Evolutionary conservation across 2,797 vertebrate genomes (phyloP).

Genomic region (Micropoecilia bifurca): DNA sequence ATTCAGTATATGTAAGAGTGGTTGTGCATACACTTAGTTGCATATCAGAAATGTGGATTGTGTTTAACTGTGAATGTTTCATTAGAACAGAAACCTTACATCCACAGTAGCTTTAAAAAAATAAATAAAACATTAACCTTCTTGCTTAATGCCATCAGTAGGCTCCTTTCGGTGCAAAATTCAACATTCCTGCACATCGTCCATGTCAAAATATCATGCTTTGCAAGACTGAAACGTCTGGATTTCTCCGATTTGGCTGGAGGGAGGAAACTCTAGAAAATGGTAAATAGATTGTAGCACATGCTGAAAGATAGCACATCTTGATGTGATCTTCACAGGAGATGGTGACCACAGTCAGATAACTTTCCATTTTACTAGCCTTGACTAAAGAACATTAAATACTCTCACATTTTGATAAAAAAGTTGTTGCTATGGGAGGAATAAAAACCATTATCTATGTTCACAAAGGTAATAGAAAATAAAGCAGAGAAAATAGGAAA

Average conservation of each 20-base stretch:
- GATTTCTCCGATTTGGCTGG: not conserved
- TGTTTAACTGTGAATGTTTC: slow-evolving; percentile 61
- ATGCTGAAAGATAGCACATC: not conserved
- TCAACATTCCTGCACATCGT: not conserved
- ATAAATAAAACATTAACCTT: not conserved
- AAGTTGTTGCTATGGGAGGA: not conserved
- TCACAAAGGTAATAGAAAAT: not conserved
- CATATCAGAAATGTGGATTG: slow-evolving; percentile 41
- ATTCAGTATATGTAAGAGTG: slow-evolving; percentile 42
- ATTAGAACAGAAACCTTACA: slow-evolving; percentile 12
- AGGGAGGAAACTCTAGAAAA: not conserved
- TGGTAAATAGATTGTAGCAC: not conserved
- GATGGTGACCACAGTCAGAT: not conserved
- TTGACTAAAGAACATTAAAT: not conserved
- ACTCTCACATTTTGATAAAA: not conserved
- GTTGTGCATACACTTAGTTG: slow-evolving; percentile 58
- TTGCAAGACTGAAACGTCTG: not conserved
- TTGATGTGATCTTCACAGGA: not conserved
- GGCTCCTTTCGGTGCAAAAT: not conserved
- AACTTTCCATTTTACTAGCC: not conserved
- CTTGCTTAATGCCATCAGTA: not conserved
- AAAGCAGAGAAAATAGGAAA: not conserved
- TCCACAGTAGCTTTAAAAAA: slow-evolving; percentile 1
- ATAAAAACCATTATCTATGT: not conserved
- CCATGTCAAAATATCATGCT: not conserved